Evolutionary conservation across 2,888 invertebrate species (phyloP).

Genomic region (Theretra japonica): DNA sequence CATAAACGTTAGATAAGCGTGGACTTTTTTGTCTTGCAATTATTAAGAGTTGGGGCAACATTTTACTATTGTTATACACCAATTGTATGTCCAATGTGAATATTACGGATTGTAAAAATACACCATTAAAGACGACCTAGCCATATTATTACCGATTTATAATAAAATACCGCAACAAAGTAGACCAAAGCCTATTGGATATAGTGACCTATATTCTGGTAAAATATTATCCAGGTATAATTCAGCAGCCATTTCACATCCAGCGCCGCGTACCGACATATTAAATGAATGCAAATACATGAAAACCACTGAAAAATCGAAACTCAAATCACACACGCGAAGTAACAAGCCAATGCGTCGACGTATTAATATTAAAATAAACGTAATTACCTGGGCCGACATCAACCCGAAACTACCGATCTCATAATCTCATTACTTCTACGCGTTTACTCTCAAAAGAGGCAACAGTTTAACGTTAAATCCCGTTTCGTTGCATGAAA

Average conservation of each 20-base stretch:
- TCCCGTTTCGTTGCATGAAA: conserved; percentile 68
- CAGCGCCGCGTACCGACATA: background rate
- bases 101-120: too few species aligned
- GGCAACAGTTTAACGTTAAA: conserved; percentile 78
- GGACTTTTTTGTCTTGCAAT: too few species aligned
- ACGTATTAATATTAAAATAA: conserved; percentile 20
- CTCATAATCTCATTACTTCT: conserved; percentile 78
- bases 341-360: conserved; percentile 4
- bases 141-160: background rate
- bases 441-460: conserved; percentile 78
- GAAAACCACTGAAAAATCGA: background rate
- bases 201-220: background rate
- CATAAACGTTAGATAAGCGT: too few species aligned
- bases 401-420: conserved; percentile 68
- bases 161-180: background rate
- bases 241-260: background rate
- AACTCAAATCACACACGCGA: conserved; percentile 14
- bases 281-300: background rate
- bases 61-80: too few species aligned
- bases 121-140: too few species aligned
- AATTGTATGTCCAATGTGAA: too few species aligned
- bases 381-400: conserved; percentile 30
- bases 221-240: background rate
- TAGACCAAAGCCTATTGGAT: background rate
- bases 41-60: too few species aligned